Conservation (phyloP, 2,113 vertebrate genomes). For the Lasiurus cinereus region DNA sequence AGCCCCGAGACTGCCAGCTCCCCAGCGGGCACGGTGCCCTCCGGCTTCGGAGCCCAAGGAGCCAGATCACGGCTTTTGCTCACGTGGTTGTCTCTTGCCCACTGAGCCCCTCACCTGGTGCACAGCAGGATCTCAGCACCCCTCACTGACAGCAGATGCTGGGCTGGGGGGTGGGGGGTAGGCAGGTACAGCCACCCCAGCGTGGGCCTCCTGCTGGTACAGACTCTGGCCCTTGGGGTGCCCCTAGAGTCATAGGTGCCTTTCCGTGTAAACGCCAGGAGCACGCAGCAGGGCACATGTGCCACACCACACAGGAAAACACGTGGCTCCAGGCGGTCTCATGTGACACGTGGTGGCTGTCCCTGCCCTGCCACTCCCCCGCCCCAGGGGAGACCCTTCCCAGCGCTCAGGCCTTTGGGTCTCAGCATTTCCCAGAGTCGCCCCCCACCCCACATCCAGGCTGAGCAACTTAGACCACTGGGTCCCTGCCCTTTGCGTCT, state of each 20-base stretch:
- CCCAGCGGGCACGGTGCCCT: not conserved
- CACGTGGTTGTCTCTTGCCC: rapidly evolving
- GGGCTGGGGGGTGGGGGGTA: not conserved
- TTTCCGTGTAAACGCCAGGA: too few relatives aligned
- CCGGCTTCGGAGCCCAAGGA: not conserved
- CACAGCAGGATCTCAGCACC: not conserved
- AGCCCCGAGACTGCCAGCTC: not conserved
- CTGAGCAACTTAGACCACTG: not conserved
- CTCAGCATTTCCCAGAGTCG: not conserved
- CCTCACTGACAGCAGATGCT: not conserved
- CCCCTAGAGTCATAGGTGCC: not conserved
- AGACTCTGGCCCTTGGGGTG: not conserved
- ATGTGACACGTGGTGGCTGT: not conserved
- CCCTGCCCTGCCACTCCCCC: not conserved
- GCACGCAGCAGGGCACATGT: rapidly evolving
- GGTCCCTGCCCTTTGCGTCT: not conserved
- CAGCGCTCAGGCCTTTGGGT: not conserved
- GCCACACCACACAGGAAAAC: not conserved
- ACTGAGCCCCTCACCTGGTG: not conserved
- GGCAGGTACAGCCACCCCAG: not conserved
- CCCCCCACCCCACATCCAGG: not conserved
- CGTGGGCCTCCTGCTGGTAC: not conserved
- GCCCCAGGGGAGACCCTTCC: not conserved
- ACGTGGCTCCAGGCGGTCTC: not conserved
- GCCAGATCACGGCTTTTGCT: not conserved